A percentile compares a stretch with the other conserved stretches of the same genome.
Evolutionary conservation across 2,113 vertebrate genomes (phyloP).

Genomic region (Muscicapa adusta): DNA sequence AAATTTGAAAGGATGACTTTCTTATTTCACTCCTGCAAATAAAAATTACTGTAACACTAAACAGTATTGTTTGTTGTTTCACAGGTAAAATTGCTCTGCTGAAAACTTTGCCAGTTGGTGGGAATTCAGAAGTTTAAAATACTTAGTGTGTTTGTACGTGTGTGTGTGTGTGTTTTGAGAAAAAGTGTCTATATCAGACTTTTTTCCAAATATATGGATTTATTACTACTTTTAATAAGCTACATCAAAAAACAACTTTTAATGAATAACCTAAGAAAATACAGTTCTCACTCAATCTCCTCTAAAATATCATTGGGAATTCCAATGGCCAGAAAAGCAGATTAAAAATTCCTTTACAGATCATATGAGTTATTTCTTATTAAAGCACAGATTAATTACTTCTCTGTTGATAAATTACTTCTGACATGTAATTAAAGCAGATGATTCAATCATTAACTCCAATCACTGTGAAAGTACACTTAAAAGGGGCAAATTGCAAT

Average conservation of each 20-base stretch:
- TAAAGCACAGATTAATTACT: constrained; percentile 57
- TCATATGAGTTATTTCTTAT: constrained; percentile 34
- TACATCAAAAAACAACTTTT: background rate
- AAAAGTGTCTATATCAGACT: background rate
- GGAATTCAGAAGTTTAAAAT: background rate
- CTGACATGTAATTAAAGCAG: constrained; percentile 48
- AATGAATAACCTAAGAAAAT: constrained; percentile 2
- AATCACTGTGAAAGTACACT: constrained; percentile 27
- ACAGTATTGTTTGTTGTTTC: background rate
- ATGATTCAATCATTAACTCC: constrained; percentile 31
- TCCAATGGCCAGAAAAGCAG: background rate
- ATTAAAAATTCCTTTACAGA: constrained; percentile 25
- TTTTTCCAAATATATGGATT: background rate
- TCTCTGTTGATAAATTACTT: constrained; percentile 59
- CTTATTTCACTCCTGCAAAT: background rate
- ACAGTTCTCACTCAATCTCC: background rate
- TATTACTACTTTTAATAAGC: background rate
- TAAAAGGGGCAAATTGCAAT: constrained; percentile 2
- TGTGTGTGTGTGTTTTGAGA: background rate
- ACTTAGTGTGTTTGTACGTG: background rate
- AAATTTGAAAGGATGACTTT: background rate
- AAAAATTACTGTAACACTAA: background rate
- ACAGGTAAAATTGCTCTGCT: background rate
- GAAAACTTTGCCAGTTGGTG: background rate
- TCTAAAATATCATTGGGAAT: background rate